phyloP scores from a whole-genome alignment of 2,113 vertebrate genomes.

The Austrofundulus limnaeus region DNA sequence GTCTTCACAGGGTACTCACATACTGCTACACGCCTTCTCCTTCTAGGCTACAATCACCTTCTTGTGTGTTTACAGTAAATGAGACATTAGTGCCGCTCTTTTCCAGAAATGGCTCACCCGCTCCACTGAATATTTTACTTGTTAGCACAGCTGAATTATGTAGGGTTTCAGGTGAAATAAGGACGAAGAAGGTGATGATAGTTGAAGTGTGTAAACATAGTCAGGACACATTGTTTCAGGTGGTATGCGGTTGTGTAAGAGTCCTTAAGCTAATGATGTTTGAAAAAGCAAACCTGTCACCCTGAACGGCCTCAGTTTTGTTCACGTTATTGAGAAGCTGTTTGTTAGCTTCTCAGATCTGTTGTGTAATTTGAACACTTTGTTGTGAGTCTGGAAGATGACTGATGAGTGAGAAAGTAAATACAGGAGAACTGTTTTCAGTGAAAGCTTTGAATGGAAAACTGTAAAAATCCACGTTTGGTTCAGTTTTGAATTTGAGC shows the following conservation, averaged over 20 bases:
- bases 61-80: constrained; percentile 43
- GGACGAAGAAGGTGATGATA: constrained; percentile 14
- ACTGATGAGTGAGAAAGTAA: constrained; percentile 2
- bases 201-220: constrained; percentile 44
- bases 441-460: background rate
- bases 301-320: constrained; percentile 8
- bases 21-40: constrained; percentile 11
- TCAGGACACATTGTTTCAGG: constrained; percentile 20
- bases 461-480: background rate
- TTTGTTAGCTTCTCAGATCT: constrained; percentile 19
- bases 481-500: no score
- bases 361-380: background rate
- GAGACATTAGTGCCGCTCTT: constrained; percentile 3
- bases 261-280: constrained; percentile 12
- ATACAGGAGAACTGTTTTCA: background rate
- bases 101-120: constrained; percentile 25
- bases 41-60: constrained; percentile 31
- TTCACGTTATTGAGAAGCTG: constrained; percentile 13
- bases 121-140: constrained; percentile 36
- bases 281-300: background rate
- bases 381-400: background rate
- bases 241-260: constrained; percentile 39
- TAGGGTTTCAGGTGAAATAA: constrained; percentile 13
- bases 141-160: constrained; percentile 19
- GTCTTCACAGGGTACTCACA: constrained; percentile 6